Conservation (phyloP, 1,140 invertebrate species). For the Globodera ellingtonae region DNA sequence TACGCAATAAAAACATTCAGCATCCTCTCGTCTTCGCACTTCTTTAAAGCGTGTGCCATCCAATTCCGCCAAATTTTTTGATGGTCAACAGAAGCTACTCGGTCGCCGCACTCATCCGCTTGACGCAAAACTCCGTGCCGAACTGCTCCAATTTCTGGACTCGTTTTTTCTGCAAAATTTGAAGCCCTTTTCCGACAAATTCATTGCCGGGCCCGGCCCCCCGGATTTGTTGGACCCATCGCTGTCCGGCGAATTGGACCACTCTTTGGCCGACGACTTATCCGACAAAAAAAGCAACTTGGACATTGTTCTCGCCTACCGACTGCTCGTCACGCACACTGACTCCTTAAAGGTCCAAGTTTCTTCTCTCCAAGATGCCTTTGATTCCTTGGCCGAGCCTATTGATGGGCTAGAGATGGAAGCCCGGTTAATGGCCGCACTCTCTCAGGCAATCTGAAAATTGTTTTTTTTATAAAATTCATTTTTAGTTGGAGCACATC, state of each 20-base stretch:
- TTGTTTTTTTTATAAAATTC: not conserved
- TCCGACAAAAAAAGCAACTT: constrained; percentile 8
- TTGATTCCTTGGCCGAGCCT: constrained; percentile 10
- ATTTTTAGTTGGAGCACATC: constrained; percentile 33
- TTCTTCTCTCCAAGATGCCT: constrained; percentile 15
- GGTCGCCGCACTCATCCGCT: not conserved
- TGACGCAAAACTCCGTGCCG: not conserved
- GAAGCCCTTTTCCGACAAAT: constrained; percentile 12
- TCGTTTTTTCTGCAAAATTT: constrained; percentile 12
- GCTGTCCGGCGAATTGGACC: constrained; percentile 19
- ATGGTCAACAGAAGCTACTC: not conserved
- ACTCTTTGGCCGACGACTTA: not conserved
- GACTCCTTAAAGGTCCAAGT: constrained; percentile 10
- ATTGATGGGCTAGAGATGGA: constrained; percentile 12
- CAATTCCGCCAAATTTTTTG: not conserved
- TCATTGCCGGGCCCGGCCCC: not conserved
- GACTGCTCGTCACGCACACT: constrained; percentile 16
- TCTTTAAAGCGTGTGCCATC: not conserved
- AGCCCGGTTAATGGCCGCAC: constrained; percentile 18
- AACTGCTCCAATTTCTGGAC: constrained; percentile 15
- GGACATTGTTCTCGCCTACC: constrained; percentile 26
- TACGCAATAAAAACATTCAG: not conserved
- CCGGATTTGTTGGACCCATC: not conserved
- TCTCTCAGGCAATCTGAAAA: constrained; percentile 12
- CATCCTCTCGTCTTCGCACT: too few species aligned